Conservation (phyloP, 2,797 vertebrate genomes). For the Pampus argenteus region DNA sequence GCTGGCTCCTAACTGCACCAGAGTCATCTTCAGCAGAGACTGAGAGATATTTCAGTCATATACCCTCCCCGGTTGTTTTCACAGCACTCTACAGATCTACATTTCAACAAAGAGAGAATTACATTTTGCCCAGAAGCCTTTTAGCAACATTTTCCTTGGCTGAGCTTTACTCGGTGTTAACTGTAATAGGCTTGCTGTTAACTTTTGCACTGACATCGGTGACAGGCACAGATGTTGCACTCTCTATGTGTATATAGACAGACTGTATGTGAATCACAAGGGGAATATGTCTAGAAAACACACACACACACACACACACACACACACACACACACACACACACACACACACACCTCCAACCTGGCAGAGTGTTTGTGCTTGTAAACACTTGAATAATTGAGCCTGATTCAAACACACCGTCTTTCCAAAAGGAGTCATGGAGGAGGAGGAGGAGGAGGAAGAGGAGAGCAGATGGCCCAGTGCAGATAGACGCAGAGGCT, state of each 20-base stretch:
- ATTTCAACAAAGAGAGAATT: constrained; percentile 22
- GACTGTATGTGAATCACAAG: constrained; percentile 53
- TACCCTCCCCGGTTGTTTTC: constrained; percentile 39
- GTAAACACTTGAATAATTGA: constrained; percentile 93
- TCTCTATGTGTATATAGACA: constrained; percentile 54
- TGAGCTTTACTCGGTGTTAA: constrained; percentile 34
- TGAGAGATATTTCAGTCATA: background rate
- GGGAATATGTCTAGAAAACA: constrained; percentile 58
- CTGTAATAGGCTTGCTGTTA: constrained; percentile 36
- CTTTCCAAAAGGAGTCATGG: constrained; percentile 70
- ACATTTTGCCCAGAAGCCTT: constrained; percentile 14
- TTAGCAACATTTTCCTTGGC: constrained; percentile 29
- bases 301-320: constrained; percentile 31
- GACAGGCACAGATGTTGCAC: constrained; percentile 67
- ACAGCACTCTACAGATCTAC: constrained; percentile 21
- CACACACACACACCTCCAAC: constrained; percentile 63
- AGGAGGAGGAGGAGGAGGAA: constrained; percentile 73
- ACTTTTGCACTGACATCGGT: constrained; percentile 46
- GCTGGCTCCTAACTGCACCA: constrained; percentile 20
- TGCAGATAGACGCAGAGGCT: constrained; percentile 92
- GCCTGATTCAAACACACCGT: constrained; percentile 87
- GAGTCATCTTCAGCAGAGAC: constrained; percentile 1
- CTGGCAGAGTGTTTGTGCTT: constrained; percentile 84
- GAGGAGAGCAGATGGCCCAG: constrained; percentile 93
- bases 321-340: constrained; percentile 25